A percentile compares a stretch with the other conserved stretches of the same genome.
These are phyloP conservation scores for Apotomis capreana DNA, from an alignment of 2,888 invertebrate species.

Conservation along the genomic window DNA sequence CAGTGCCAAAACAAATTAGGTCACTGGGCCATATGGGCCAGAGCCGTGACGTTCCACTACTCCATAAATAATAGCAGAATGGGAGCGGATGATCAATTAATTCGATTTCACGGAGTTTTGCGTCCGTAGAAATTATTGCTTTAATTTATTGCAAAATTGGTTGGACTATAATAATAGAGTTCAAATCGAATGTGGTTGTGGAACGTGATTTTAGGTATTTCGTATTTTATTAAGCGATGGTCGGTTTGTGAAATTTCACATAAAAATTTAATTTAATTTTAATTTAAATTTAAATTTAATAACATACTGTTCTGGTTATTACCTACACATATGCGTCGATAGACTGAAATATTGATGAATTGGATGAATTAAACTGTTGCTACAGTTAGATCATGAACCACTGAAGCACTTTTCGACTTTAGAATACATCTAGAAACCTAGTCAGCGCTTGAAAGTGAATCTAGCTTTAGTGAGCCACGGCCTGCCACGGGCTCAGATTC, in stretches of 20 bases:
- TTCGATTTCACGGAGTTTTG: constrained; percentile 7
- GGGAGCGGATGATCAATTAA: constrained; percentile 9
- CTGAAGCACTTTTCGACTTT: too few species aligned
- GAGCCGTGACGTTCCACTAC: constrained; percentile 17
- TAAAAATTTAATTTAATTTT: too few species aligned
- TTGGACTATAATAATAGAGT: constrained; percentile 5
- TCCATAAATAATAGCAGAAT: constrained; percentile 10
- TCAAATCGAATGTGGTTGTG: not conserved
- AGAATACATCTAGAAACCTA: too few species aligned
- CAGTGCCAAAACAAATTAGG: constrained; percentile 25
- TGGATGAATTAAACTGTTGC: too few species aligned
- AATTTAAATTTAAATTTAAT: too few species aligned
- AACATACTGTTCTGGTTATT: too few species aligned
- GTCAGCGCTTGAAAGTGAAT: too few species aligned
- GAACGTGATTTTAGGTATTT: not conserved
- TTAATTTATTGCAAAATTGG: not conserved
- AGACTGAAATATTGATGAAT: too few species aligned
- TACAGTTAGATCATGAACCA: too few species aligned
- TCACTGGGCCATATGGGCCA: constrained; percentile 3
- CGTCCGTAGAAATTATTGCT: not conserved
- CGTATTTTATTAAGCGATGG: not conserved
- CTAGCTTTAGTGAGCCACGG: too few species aligned
- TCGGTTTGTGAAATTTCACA: not conserved
- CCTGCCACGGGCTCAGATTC: too few species aligned
- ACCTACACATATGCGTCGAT: too few species aligned